Evolutionary conservation across 2,113 vertebrate genomes (phyloP).

Genomic region (Anarhynchus alexandrinus): DNA sequence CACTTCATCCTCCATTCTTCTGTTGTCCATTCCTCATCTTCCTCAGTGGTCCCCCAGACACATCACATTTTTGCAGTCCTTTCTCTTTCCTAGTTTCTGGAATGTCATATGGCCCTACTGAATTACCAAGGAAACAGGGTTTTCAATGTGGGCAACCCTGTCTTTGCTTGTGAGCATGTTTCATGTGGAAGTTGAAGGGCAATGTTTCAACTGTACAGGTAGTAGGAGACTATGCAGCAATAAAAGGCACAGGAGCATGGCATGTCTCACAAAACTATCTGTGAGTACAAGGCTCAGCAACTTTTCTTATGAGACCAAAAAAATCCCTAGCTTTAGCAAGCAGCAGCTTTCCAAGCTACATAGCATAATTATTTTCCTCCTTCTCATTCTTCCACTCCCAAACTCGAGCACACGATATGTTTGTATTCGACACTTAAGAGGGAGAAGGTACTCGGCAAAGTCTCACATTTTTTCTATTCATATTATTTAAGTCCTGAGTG

Average conservation of each 20-base stretch:
- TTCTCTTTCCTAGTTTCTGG: background rate
- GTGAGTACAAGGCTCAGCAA: background rate
- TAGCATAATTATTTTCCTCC: background rate
- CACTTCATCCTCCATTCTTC: background rate
- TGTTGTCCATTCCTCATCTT: background rate
- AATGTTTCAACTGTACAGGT: background rate
- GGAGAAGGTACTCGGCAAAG: background rate
- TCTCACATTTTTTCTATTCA: background rate
- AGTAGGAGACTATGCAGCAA: background rate
- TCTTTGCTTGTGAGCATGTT: background rate
- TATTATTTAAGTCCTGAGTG: background rate
- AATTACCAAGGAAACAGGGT: background rate
- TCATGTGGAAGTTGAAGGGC: background rate
- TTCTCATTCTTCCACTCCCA: background rate
- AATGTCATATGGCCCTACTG: background rate
- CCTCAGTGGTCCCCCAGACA: rapidly evolving
- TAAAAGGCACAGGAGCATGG: background rate
- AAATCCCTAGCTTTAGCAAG: background rate
- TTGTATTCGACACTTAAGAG: background rate
- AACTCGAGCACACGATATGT: background rate
- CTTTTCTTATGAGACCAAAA: background rate
- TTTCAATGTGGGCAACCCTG: background rate
- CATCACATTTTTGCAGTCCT: background rate
- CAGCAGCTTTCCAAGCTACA: background rate
- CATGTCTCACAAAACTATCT: background rate